phyloP scores from a whole-genome alignment of 1,140 invertebrate genomes.

The Drosophila littoralis region DNA sequence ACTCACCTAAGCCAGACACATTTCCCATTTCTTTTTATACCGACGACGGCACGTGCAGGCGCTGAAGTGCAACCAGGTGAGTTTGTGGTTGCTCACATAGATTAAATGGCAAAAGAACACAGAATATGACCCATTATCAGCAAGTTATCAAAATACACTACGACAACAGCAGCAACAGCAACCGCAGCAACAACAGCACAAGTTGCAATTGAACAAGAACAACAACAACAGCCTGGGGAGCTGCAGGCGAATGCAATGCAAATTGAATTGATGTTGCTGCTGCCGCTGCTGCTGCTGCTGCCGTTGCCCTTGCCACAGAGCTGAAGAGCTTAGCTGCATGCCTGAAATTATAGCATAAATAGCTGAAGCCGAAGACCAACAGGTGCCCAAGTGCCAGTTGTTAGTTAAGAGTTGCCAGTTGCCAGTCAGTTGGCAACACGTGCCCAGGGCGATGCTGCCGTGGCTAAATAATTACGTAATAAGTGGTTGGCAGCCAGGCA shows the following conservation, averaged over 20 bases:
- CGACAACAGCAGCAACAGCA: constrained; percentile 10
- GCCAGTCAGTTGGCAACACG: constrained; percentile 75
- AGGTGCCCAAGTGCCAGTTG: constrained; percentile 64
- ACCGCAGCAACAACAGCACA: background rate
- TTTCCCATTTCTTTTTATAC: constrained; percentile 17
- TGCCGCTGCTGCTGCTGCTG: constrained; percentile 17
- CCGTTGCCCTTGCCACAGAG: constrained; percentile 28
- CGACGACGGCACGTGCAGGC: constrained; percentile 35
- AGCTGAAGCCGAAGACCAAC: constrained; percentile 56
- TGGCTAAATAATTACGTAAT: constrained; percentile 82
- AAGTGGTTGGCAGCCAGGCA: constrained; percentile 73
- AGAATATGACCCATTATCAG: constrained; percentile 37
- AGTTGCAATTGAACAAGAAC: constrained; percentile 6
- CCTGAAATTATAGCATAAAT: constrained; percentile 80
- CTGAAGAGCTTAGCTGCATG: constrained; percentile 51
- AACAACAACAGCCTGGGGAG: background rate
- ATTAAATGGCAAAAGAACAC: constrained; percentile 11
- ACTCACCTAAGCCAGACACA: constrained; percentile 33
- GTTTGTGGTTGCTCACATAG: constrained; percentile 20
- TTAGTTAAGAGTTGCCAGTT: constrained; percentile 46
- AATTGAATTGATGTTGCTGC: constrained; percentile 75
- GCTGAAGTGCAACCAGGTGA: constrained; percentile 35
- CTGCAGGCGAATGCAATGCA: constrained; percentile 55
- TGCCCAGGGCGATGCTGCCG: constrained; percentile 73
- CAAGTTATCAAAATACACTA: constrained; percentile 28